Evolutionary conservation across 1,140 invertebrate genomes (phyloP).

Genomic region (Neelides sp.): DNA sequence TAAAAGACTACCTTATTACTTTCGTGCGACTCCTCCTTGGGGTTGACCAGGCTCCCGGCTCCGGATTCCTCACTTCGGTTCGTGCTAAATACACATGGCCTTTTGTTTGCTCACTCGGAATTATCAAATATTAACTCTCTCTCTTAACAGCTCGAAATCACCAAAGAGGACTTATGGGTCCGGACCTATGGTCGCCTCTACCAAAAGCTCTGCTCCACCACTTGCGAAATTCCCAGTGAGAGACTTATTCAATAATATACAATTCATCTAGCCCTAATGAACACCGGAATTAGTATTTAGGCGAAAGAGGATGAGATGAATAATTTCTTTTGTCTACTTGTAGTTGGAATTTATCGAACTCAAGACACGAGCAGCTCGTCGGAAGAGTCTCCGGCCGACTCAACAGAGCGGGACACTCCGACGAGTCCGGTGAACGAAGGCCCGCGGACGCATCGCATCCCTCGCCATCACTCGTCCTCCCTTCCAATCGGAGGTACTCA

Average conservation of each 20-base stretch:
- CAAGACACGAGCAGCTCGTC: conserved; percentile 52
- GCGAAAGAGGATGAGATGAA: no score
- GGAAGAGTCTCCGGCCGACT: conserved; percentile 20
- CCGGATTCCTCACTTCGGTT: conserved; percentile 91
- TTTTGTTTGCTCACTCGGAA: no score
- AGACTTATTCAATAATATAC: no score
- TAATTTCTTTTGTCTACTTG: no score
- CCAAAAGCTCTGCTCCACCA: conserved; percentile 93
- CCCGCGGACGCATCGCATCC: not conserved
- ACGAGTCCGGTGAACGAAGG: not conserved
- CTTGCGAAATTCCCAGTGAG: conserved; percentile 99
- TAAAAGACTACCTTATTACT: conserved; percentile 96
- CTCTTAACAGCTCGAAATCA: conserved; percentile 70
- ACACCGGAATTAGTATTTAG: no score
- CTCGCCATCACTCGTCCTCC: not conserved
- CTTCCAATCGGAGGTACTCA: not conserved
- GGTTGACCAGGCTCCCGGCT: conserved; percentile 91
- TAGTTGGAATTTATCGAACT: conserved; percentile 92
- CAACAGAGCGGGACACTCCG: not conserved
- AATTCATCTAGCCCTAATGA: no score
- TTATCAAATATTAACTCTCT: no score
- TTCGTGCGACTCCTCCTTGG: conserved; percentile 85
- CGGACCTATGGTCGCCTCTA: conserved; percentile 91
- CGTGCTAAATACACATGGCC: not conserved
- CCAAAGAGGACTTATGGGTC: conserved; percentile 96